Percentiles rank a stretch among this genome's conserved stretches.
These are phyloP conservation scores for Acanthurus leucopareius DNA, from an alignment of 2,797 vertebrate species.

Conservation along the genomic window DNA sequence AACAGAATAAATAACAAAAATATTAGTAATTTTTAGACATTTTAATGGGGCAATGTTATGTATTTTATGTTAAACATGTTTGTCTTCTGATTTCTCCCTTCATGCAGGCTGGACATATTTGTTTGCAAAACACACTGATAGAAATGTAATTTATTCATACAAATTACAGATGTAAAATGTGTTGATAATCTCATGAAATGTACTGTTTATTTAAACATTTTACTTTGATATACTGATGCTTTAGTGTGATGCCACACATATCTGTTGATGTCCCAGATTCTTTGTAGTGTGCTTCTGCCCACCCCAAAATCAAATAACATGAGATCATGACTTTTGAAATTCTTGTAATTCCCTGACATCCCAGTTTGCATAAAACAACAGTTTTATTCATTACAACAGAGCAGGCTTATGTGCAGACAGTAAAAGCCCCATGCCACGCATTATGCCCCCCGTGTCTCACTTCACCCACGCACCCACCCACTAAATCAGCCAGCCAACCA, in stretches of 20 bases:
- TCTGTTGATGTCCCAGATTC: neutral
- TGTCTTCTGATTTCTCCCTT: neutral
- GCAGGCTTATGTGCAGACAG: constrained; percentile 58
- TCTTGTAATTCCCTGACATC: constrained; percentile 65
- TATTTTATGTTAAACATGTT: too few relatives aligned
- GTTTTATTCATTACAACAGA: constrained; percentile 61
- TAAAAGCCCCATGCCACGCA: constrained; percentile 49
- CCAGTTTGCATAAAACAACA: constrained; percentile 46
- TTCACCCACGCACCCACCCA: constrained; percentile 59
- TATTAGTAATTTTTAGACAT: too few relatives aligned
- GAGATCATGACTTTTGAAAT: constrained; percentile 56
- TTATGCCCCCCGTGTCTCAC: constrained; percentile 49
- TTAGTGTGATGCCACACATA: neutral
- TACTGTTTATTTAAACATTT: too few relatives aligned
- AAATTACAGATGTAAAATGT: neutral
- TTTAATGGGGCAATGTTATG: too few relatives aligned
- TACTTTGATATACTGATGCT: too few relatives aligned
- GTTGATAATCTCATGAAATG: too few relatives aligned
- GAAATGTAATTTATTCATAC: neutral
- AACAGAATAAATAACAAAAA: too few relatives aligned
- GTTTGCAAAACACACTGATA: neutral
- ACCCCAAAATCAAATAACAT: constrained; percentile 39
- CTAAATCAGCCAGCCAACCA: constrained; percentile 47
- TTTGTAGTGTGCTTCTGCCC: constrained; percentile 30
- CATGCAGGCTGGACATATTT: neutral